Evolutionary conservation across 2,888 invertebrate genomes (phyloP), one percentile per base, ranked within the genome.

Genomic region (Hermaeophaga mercurialis): DNA sequence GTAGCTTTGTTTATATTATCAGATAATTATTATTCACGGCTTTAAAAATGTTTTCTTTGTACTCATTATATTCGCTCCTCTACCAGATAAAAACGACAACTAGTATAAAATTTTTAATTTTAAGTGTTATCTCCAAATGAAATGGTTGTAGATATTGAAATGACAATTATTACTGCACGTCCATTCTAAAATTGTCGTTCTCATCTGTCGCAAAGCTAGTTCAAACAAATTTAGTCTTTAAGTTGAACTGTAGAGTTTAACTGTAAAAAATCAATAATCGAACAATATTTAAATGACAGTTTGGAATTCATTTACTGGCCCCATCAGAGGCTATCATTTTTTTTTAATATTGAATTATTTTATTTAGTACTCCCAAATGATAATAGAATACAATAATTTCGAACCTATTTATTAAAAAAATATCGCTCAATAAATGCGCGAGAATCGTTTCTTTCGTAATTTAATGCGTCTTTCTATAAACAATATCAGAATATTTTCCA

Each of bases 41-140:
- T 39, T 39, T 18, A 39, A 39, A 39, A 39, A 39, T 39, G 39
- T 15, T 5, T 19, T 19, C 6, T 39, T 19, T 39, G 19, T 39
- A n/a, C 19, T 17, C 9, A 3, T 19, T 11, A 11, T 39, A 4
- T 39, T 18, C 18, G 39, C 39, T 15, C 4, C 11, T 11, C 11
- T 39, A 7, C 39, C 39, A 18, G 9, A 17, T 39, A 39, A 19
- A 17, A 17, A 39, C 39, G 18, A 11, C n/a, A n/a, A 19, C 19
- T 33, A n/a, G n/a, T n/a, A 12, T 33, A 33, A 22, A 22, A 22
- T 22, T 22, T 5, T 22, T 22, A 5, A 22, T 6, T 22, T 22
- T 22, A 22, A 6, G 22, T 12, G 11, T 33, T 11, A 33, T 11
- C 8, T 33, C 12, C 12, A 3, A 33, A 33, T 33, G 11, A 33